Percentiles rank a stretch among this genome's conserved stretches.
These are phyloP conservation scores for Acipenser ruthenus DNA, from an alignment of 2,797 vertebrate genomes.

Conservation along the genomic window DNA sequence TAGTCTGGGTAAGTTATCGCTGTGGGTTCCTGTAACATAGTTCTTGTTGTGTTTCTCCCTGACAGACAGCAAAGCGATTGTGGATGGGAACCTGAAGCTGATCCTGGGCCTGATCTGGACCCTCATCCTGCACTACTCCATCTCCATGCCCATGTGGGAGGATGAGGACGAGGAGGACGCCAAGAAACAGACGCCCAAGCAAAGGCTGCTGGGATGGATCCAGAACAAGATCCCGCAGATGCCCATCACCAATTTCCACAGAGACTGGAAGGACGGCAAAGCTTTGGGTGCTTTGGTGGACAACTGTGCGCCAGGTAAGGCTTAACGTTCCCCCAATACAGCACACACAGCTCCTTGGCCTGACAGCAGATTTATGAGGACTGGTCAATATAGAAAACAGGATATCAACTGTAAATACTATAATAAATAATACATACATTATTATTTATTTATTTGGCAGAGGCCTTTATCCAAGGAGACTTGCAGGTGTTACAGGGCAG, in stretches of 20 bases:
- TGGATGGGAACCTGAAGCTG: conserved; percentile 90
- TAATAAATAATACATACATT: too few species aligned
- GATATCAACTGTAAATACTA: too few species aligned
- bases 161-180: conserved; percentile 85
- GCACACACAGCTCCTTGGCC: too few species aligned
- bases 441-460: too few species aligned
- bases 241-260: conserved; percentile 89
- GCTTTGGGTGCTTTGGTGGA: conserved; percentile 88
- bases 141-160: conserved; percentile 96
- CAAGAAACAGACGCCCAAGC: conserved; percentile 85
- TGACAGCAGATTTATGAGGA: too few species aligned
- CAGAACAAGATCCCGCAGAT: conserved; percentile 90
- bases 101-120: conserved; percentile 93
- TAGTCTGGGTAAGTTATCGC: too few species aligned
- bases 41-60: neutral
- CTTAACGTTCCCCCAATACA: neutral
- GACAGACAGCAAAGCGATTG: conserved; percentile 88
- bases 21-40: neutral
- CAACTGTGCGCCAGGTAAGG: conserved; percentile 87
- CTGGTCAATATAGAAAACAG: too few species aligned
- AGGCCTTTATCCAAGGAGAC: too few species aligned
- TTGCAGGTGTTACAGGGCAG: too few species aligned
- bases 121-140: conserved; percentile 90
- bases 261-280: conserved; percentile 87
- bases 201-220: conserved; percentile 92